Conservation (phyloP, 2,113 vertebrate genomes). For the Mesembrinibis cayennensis region DNA sequence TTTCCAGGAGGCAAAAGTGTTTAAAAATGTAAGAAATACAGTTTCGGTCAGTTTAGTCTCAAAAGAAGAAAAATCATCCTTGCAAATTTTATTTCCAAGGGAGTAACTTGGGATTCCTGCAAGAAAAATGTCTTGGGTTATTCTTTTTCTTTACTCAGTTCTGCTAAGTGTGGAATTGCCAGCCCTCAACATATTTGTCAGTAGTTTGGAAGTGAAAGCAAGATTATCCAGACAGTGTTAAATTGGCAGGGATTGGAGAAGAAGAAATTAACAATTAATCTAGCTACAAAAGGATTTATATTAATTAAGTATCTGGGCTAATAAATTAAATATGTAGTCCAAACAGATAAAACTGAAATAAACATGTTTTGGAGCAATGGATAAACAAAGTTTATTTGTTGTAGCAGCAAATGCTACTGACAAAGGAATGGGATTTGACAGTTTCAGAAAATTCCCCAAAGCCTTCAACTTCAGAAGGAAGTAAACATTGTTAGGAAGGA, state of each 20-base stretch:
- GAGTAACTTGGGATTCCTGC: neutral
- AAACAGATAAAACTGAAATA: slow-evolving; percentile 2
- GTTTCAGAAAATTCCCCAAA: neutral
- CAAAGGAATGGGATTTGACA: neutral
- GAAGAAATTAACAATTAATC: neutral
- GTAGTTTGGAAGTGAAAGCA: neutral
- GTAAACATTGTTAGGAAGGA: neutral
- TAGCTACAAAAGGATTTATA: neutral
- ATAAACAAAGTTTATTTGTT: neutral
- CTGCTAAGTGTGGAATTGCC: neutral
- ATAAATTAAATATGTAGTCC: neutral
- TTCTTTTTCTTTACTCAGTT: neutral
- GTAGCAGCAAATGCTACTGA: neutral
- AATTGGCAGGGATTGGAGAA: neutral
- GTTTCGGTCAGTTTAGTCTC: neutral
- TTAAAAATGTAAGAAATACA: neutral
- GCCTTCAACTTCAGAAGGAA: neutral
- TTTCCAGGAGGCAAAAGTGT: neutral
- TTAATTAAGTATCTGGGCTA: neutral
- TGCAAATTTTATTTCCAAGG: neutral
- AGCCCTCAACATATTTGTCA: neutral
- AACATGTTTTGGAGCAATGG: neutral
- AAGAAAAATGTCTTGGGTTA: neutral
- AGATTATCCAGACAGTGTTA: neutral
- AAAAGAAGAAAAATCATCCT: neutral